A percentile compares a stretch with the other conserved stretches of the same genome.
Conservation (phyloP, 2,113 vertebrate species). For the Vireo altiloquus region DNA sequence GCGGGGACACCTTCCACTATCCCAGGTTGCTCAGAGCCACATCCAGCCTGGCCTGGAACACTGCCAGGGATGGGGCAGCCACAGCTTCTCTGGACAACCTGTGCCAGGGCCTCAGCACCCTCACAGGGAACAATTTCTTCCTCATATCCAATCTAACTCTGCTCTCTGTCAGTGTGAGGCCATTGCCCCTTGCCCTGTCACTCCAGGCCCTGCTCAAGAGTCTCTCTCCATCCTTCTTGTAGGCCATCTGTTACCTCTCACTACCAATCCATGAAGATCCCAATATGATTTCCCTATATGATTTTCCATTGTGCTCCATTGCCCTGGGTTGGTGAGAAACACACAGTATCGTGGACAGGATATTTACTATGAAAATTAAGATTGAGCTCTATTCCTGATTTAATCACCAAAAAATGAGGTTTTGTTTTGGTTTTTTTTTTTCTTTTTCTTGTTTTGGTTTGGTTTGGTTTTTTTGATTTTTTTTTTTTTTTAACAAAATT, state of each 20-base stretch:
- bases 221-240: background rate
- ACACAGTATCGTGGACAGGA: fast-evolving
- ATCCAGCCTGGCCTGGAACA: fast-evolving
- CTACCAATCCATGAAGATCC: background rate
- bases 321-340: background rate
- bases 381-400: background rate
- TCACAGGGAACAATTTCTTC: background rate
- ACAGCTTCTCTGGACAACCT: background rate
- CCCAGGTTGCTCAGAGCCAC: background rate
- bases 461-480: too few relatives aligned
- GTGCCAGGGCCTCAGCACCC: background rate
- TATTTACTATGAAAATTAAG: background rate
- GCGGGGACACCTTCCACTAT: background rate
- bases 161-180: background rate
- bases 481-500: background rate
- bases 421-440: too few relatives aligned
- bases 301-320: background rate
- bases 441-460: too few relatives aligned
- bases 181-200: background rate
- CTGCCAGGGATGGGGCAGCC: background rate
- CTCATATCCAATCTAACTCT: fast-evolving
- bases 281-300: background rate
- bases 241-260: background rate
- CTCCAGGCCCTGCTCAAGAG: background rate
- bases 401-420: background rate